Conservation (phyloP, 1,140 invertebrate genomes). For the Bradynema listronoti region DNA sequence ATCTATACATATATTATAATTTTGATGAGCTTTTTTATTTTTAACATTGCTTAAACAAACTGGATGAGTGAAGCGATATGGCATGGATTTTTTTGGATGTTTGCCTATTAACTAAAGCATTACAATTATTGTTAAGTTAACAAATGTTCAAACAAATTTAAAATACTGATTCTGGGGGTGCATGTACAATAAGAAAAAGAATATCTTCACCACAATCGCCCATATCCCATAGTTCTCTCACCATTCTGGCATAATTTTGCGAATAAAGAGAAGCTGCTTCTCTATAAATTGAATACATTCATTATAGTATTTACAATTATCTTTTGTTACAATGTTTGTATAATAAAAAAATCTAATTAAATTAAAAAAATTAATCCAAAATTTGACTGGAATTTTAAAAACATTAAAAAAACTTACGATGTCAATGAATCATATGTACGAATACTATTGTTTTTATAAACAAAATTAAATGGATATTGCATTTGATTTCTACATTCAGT, state of each 20-base stretch:
- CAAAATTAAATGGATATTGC: too few relatives aligned
- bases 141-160: background rate
- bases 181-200: constrained; percentile 24
- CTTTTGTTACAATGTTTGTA: too few relatives aligned
- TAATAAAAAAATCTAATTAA: background rate
- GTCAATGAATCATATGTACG: background rate
- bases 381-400: constrained; percentile 4
- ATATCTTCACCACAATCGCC: constrained; percentile 39
- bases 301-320: too few relatives aligned
- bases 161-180: constrained; percentile 11
- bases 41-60: background rate
- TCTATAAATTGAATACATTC: too few relatives aligned
- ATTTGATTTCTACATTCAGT: too few relatives aligned
- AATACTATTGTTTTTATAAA: too few relatives aligned
- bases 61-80: background rate
- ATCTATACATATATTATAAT: constrained; percentile 4
- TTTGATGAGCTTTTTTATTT: background rate
- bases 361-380: background rate
- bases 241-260: constrained; percentile 26
- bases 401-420: background rate
- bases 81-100: background rate
- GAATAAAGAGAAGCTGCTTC: constrained; percentile 15
- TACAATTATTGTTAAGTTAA: background rate
- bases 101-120: constrained; percentile 1
- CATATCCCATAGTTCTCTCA: constrained; percentile 30